These are phyloP conservation scores for Drosophila subquinaria DNA, from an alignment of 2,888 invertebrate species.

Conservation along the genomic window DNA sequence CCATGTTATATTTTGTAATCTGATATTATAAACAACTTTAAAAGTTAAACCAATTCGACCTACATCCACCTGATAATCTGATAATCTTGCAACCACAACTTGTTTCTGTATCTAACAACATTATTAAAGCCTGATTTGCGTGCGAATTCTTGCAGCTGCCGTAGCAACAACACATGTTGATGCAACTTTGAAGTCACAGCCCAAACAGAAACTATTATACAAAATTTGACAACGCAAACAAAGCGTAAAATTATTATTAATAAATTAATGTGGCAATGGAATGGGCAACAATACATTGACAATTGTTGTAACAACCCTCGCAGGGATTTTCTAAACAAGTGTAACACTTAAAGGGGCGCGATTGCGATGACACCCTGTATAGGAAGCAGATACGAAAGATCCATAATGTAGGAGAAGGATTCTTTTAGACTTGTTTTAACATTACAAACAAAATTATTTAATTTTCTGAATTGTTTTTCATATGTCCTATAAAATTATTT, in stretches of 20 bases:
- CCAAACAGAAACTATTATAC: slow-evolving; percentile 54
- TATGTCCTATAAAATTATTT: too few species aligned
- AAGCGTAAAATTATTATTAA: slow-evolving; percentile 81
- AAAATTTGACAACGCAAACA: slow-evolving; percentile 73
- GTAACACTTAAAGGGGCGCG: slow-evolving; percentile 43
- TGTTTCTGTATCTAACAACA: slow-evolving; percentile 34
- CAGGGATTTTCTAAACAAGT: slow-evolving; percentile 57
- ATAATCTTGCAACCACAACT: slow-evolving; percentile 64
- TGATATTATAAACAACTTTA: slow-evolving; percentile 1
- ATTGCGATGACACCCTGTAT: slow-evolving; percentile 23
- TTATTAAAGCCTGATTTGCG: slow-evolving; percentile 51
- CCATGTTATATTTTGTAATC: neutral
- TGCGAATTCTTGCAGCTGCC: slow-evolving; percentile 66
- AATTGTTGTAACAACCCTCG: slow-evolving; percentile 66
- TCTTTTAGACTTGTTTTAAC: too few species aligned
- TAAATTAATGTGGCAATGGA: slow-evolving; percentile 51
- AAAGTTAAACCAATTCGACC: slow-evolving; percentile 24
- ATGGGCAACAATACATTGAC: slow-evolving; percentile 51
- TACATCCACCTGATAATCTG: slow-evolving; percentile 74
- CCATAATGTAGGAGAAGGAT: neutral
- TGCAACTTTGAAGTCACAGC: slow-evolving; percentile 60
- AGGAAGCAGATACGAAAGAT: neutral
- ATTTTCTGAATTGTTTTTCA: too few species aligned
- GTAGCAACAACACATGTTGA: slow-evolving; percentile 61
- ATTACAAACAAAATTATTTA: too few species aligned